Evolutionary conservation across 2,797 vertebrate genomes (phyloP).

Genomic region (Pteropus rufus): DNA sequence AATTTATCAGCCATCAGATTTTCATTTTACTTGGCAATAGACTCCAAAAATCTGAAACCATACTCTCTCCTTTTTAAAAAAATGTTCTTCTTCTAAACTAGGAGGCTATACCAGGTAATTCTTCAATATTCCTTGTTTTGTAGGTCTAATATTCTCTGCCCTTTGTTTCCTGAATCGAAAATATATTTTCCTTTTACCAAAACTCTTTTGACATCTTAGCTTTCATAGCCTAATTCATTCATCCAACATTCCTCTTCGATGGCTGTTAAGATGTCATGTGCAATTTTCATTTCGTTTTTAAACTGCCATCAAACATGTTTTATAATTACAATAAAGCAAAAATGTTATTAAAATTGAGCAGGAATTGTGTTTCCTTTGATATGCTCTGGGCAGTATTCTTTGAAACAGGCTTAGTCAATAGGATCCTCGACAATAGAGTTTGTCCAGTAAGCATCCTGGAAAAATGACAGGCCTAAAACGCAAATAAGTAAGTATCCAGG

Average conservation of each 20-base stretch:
- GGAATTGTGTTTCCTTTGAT: constrained; percentile 22
- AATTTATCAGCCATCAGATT: neutral
- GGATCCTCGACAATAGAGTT: neutral
- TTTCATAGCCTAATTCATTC: neutral
- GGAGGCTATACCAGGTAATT: neutral
- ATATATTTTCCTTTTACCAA: neutral
- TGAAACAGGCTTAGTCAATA: neutral
- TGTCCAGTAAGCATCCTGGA: neutral
- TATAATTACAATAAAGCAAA: constrained; percentile 34
- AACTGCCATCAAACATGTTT: constrained; percentile 33
- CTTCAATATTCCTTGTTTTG: neutral
- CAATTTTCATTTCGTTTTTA: constrained; percentile 44
- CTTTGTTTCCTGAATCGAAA: neutral
- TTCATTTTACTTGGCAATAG: neutral
- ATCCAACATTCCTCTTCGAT: neutral
- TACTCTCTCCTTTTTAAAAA: neutral
- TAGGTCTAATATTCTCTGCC: neutral
- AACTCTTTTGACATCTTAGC: constrained; percentile 12
- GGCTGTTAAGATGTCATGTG: neutral
- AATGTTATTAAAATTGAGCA: constrained; percentile 31
- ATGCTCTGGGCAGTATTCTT: neutral
- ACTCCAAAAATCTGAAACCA: neutral
- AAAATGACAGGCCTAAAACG: neutral
- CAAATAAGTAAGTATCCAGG: neutral
- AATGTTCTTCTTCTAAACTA: neutral